Base-by-base conservation (phyloP, 2,113 vertebrate genomes). In the Syrmaticus mikado region DNA sequence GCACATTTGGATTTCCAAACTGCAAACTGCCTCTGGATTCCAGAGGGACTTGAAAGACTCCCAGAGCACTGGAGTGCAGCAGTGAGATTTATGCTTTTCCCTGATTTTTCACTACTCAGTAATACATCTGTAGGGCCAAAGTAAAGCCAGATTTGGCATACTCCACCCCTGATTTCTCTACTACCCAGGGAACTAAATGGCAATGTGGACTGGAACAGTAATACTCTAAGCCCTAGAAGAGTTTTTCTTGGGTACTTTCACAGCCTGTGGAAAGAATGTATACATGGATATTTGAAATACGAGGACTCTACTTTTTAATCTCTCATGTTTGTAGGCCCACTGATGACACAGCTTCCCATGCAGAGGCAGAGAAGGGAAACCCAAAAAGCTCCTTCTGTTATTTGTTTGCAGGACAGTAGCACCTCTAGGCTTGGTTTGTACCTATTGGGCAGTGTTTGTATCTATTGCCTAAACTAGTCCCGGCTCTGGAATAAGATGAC, bases 41-140 rank as follows among this genome's bases (percentile, higher is more conserved):
- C 96, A 93, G 79, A 83, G 95, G 75, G 95, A 82, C 89, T 91
- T 96, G 81, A 96, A 96, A 91, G 94, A 93, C 91, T 96, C 95
- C 92, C 94, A 91, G 72, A 92, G 85, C 72, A 64, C 89, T 96
- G 75, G 20, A 95, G 89, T 40, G 28, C 52, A 82, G 75, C 91
- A 91, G 36, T 65, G 84, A 96, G 87, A 96, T 96, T 96, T 94
- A 96, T 95, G 93, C 12, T 94, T 94, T 94, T 89, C 91, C 75
- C 87, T 93, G 92, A 91, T 91, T 96, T 96, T 96, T 96, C 64
- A 38, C 79, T 95, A 30, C 85, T 91, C 92, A 74, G 82, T 85
- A 87, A 95, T 91, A 94, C 46, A 85, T 95, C 92, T 87, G 87
- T 64, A 62, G 68, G 86, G 91, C 92, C 92, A 93, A 96, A 96